A percentile compares a stretch with the other conserved stretches of the same genome.
phyloP scores from a whole-genome alignment of 2,888 invertebrate species.

The Epinotia brunnichana region DNA sequence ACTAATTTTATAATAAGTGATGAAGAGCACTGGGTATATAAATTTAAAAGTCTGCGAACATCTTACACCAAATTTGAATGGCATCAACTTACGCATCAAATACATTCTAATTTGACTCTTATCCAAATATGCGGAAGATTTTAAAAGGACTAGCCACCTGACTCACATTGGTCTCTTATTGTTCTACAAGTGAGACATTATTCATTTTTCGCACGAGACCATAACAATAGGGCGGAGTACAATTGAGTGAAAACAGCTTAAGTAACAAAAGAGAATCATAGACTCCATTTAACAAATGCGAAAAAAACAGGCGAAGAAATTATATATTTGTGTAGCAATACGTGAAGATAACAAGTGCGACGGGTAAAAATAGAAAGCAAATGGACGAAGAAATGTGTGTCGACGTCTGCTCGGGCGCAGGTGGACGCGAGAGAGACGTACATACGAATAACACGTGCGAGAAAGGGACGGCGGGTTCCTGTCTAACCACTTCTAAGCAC shows the following conservation, averaged over 20 bases:
- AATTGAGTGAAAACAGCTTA: constrained; percentile 43
- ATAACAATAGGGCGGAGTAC: constrained; percentile 23
- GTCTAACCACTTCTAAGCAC: constrained; percentile 67
- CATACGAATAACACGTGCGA: constrained; percentile 63
- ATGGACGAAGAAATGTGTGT: constrained; percentile 79
- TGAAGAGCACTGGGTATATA: constrained; percentile 18
- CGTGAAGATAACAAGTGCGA: constrained; percentile 66
- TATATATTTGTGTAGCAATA: constrained; percentile 52
- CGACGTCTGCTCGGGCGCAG: constrained; percentile 74
- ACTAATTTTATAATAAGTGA: constrained; percentile 28
- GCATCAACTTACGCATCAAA: not conserved
- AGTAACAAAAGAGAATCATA: constrained; percentile 35
- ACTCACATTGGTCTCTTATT: not conserved
- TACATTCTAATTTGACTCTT: constrained; percentile 11
- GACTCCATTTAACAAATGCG: constrained; percentile 35
- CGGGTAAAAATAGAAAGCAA: constrained; percentile 82
- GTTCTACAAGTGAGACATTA: constrained; percentile 17
- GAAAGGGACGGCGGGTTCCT: constrained; percentile 70
- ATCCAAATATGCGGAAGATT: not conserved
- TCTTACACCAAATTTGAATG: not conserved
- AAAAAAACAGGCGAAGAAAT: constrained; percentile 33
- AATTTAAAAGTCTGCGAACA: constrained; percentile 35
- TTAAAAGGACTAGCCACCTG: not conserved
- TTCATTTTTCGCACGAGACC: constrained; percentile 39
- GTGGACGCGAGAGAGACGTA: constrained; percentile 69